phyloP scores from a whole-genome alignment of 2,797 vertebrate genomes.

The Parambassis ranga region DNA sequence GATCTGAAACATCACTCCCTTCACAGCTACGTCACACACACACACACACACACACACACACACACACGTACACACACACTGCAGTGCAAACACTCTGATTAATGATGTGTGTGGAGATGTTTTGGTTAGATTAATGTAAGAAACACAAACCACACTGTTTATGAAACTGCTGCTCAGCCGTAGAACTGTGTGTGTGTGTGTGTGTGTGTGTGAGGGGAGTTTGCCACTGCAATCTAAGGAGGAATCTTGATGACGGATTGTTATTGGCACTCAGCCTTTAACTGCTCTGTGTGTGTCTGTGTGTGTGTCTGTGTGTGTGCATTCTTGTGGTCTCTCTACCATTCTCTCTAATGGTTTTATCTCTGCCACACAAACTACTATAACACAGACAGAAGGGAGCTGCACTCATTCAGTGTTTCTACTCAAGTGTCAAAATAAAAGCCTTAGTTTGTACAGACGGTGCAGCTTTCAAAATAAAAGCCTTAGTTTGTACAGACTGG shows the following conservation, averaged over 20 bases:
- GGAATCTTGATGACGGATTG: conserved; percentile 52
- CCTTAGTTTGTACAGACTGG: too few relatives aligned
- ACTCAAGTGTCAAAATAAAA: too few relatives aligned
- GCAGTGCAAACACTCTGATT: conserved; percentile 24
- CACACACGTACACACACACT: too few relatives aligned
- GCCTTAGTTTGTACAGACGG: too few relatives aligned
- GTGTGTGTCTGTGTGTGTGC: background rate
- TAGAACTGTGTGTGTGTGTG: background rate
- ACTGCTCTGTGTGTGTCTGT: background rate
- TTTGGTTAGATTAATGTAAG: conserved; percentile 60
- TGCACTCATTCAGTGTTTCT: too few relatives aligned
- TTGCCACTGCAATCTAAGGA: conserved; percentile 33
- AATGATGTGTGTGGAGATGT: conserved; percentile 56
- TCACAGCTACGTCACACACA: conserved; percentile 5
- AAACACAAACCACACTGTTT: conserved; percentile 62
- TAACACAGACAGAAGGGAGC: too few relatives aligned
- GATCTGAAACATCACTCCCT: conserved; percentile 21
- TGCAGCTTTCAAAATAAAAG: too few relatives aligned
- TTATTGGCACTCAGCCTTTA: conserved; percentile 30
- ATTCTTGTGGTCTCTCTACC: background rate
- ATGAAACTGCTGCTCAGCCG: conserved; percentile 45
- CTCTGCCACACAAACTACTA: too few relatives aligned
- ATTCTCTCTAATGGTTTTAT: background rate
- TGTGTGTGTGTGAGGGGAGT: conserved; percentile 32
- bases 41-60: conserved; percentile 13